phyloP scores from a whole-genome alignment of 2,888 invertebrate genomes.

The Chrysodeixis includens region DNA sequence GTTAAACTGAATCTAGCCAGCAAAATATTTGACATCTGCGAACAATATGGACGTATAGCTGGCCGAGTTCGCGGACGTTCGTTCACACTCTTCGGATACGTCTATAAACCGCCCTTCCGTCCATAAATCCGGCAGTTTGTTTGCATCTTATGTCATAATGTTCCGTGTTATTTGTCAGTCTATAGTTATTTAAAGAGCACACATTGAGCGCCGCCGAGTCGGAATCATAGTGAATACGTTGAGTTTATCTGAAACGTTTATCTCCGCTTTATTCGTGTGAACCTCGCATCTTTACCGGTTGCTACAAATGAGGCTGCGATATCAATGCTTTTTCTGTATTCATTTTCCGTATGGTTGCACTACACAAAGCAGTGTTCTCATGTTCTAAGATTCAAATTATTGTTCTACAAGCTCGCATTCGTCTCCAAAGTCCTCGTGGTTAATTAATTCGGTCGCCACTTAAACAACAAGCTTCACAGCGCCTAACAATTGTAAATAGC shows the following conservation, averaged over 20 bases:
- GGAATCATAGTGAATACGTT: constrained; percentile 58
- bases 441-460: constrained; percentile 43
- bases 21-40: too few relatives aligned
- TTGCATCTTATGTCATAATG: constrained; percentile 14
- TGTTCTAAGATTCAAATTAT: constrained; percentile 14
- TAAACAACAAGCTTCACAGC: constrained; percentile 33
- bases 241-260: constrained; percentile 60
- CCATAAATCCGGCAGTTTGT: too few relatives aligned
- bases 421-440: constrained; percentile 21
- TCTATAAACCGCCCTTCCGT: too few relatives aligned
- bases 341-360: constrained; percentile 13
- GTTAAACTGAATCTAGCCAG: too few relatives aligned
- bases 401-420: constrained; percentile 6
- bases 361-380: background rate
- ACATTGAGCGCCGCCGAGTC: constrained; percentile 59
- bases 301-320: constrained; percentile 56
- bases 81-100: too few relatives aligned
- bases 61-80: constrained; percentile 5
- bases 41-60: background rate
- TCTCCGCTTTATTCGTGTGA: constrained; percentile 60
- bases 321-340: constrained; percentile 43
- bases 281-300: constrained; percentile 62
- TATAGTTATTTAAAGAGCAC: constrained; percentile 51
- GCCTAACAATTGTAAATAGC: constrained; percentile 39
- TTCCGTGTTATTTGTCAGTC: constrained; percentile 36